Percentiles rank a stretch among this genome's conserved stretches.
phyloP scores from a whole-genome alignment of 2,113 vertebrate species.

The Rhegmatorhina hoffmannsi region DNA sequence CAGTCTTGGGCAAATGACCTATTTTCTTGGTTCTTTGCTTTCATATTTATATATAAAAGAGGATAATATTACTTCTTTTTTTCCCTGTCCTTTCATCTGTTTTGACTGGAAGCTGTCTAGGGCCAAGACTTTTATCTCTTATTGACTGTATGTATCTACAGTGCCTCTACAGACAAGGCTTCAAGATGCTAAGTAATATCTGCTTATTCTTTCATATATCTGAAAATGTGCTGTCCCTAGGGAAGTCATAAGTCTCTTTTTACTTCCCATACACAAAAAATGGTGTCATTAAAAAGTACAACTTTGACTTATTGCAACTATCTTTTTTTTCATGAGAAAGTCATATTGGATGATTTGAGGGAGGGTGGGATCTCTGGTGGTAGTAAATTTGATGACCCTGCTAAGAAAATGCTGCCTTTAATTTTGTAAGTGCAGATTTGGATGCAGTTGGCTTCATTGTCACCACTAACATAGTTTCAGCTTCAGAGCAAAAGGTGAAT shows the following conservation, averaged over 20 bases:
- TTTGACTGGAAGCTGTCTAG: conserved; percentile 28
- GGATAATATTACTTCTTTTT: background rate
- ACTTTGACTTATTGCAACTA: background rate
- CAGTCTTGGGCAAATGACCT: background rate
- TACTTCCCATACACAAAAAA: background rate
- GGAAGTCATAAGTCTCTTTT: background rate
- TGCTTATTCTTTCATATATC: background rate
- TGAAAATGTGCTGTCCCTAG: background rate
- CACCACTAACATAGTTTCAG: background rate
- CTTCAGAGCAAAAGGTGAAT: conserved; percentile 42
- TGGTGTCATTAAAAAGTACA: background rate
- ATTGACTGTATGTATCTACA: background rate
- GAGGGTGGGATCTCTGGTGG: background rate
- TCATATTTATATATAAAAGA: background rate
- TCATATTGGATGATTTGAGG: background rate
- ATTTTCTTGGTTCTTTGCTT: background rate
- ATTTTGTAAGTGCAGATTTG: conserved; percentile 40
- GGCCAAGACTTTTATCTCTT: conserved; percentile 1
- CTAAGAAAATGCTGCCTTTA: conserved; percentile 15
- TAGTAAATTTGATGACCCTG: background rate
- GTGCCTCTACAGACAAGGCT: conserved; percentile 14
- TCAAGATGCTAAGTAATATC: background rate
- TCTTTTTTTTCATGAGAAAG: background rate
- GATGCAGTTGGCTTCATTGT: background rate
- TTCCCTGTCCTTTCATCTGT: background rate